Base-by-base conservation (phyloP, 2,888 invertebrate species). In the Drosophila monieri region DNA sequence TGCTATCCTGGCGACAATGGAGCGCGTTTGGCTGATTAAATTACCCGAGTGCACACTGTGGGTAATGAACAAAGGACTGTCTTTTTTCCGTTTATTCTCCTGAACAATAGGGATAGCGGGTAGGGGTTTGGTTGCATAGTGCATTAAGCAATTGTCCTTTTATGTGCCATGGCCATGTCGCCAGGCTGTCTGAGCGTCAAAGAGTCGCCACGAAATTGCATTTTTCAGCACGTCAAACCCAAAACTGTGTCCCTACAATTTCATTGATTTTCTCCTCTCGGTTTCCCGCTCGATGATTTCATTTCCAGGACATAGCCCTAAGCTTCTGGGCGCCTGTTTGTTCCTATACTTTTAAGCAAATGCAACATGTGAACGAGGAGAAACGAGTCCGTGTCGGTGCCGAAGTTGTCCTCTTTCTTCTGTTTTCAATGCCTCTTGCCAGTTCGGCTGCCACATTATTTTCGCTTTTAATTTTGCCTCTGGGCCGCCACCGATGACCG, bases 121-220 rank as follows among this genome's bases (percentile, higher is more conserved):
- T 23, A 15, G 49, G 30, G 55, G 65, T 35, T 15, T 27, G 48
- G n/a, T 14, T 48, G 61, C 46, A 55, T 41, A 51, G 47, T 76
- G 79, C 79, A 85, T 65, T 81, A 68, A 76, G 68, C 65, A 74
- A 76, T 81, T 80, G 54, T 61, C 43, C 53, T 25, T 59, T 56
- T 30, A 10, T 52, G 9, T 62, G 58, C 48, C 57, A 70, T 55
- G 62, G 57, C 51, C 65, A 12, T 49, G 74, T 59, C 80, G 86
- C 77, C 80, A 48, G 54, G 35, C 65, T 56, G 86, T 72, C 71
- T 72, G 59, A 27, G 58, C 72, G 72, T 55, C 72, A 44, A 9
- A n/a, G 48, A 54, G 72, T 71, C 80, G 80, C 80, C 76, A 48
- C 35, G 44, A 37, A 84, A 80, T 66, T 80, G 78, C 76, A 80